These are phyloP conservation scores for Muschampia plurimacula DNA, from an alignment of 2,888 invertebrate species.

Conservation along the genomic window DNA sequence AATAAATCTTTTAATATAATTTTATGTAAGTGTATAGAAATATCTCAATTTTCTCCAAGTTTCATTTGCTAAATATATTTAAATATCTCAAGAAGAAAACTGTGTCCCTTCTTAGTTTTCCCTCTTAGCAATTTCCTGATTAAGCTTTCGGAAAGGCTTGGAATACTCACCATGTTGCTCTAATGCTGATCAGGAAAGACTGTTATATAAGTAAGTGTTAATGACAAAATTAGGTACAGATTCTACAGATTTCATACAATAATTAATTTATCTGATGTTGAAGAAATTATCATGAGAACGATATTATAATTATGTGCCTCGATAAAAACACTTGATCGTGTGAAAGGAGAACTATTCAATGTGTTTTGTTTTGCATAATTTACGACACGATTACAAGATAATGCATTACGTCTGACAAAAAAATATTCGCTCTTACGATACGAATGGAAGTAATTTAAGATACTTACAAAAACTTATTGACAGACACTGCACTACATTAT, in stretches of 20 bases:
- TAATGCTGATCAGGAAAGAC: not conserved
- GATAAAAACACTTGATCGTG: conserved; percentile 43
- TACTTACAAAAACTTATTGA: conserved; percentile 8
- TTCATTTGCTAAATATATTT: no score
- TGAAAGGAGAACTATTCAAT: conserved; percentile 41
- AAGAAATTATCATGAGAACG: conserved; percentile 33
- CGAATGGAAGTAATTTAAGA: conserved; percentile 1
- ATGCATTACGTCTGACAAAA: conserved; percentile 34
- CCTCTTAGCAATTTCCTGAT: not conserved
- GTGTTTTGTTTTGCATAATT: conserved; percentile 44
- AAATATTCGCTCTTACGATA: conserved; percentile 11
- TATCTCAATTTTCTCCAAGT: no score
- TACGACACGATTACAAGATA: conserved; percentile 44
- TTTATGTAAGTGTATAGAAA: no score
- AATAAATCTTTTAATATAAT: no score
- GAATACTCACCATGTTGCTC: no score
- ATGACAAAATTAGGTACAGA: conserved; percentile 16
- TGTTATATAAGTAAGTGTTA: not conserved
- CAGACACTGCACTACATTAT: not conserved
- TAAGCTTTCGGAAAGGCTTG: not conserved
- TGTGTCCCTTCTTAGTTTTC: not conserved
- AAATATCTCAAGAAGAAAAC: no score
- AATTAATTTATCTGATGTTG: conserved; percentile 17
- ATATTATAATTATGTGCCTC: conserved; percentile 33
- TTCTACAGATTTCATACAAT: conserved; percentile 25